phyloP scores from a whole-genome alignment of 2,888 invertebrate species.

The Beris chalybata region DNA sequence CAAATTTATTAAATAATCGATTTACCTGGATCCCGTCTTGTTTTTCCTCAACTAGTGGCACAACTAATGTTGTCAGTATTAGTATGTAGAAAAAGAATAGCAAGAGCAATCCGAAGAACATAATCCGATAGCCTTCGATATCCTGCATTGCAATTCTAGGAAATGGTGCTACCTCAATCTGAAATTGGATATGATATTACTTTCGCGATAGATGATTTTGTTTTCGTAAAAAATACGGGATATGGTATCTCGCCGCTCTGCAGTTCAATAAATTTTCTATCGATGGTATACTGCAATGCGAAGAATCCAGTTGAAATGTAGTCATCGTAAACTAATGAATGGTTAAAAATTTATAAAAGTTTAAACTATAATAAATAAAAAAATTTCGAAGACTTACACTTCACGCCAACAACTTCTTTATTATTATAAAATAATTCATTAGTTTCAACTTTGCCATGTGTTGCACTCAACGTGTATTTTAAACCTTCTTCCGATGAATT shows the following conservation, averaged over 20 bases:
- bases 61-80: constrained; percentile 55
- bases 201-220: background rate
- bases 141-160: constrained; percentile 44
- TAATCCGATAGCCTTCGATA: constrained; percentile 45
- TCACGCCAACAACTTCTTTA: constrained; percentile 47
- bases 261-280: constrained; percentile 60
- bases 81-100: constrained; percentile 47
- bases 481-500: constrained; percentile 46
- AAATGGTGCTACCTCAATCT: constrained; percentile 45
- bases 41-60: constrained; percentile 64
- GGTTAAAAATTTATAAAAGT: background rate
- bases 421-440: constrained; percentile 50
- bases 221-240: constrained; percentile 35
- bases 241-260: constrained; percentile 36
- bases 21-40: constrained; percentile 62
- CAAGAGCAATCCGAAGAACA: constrained; percentile 47
- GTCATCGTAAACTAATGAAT: constrained; percentile 51
- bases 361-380: constrained; percentile 8
- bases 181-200: background rate
- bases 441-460: constrained; percentile 51
- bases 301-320: constrained; percentile 60
- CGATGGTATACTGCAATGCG: constrained; percentile 63
- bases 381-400: constrained; percentile 42
- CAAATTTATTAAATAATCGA: background rate
- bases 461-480: constrained; percentile 59